phyloP scores from a whole-genome alignment of 2,888 invertebrate genomes.

The Apamea anceps region DNA sequence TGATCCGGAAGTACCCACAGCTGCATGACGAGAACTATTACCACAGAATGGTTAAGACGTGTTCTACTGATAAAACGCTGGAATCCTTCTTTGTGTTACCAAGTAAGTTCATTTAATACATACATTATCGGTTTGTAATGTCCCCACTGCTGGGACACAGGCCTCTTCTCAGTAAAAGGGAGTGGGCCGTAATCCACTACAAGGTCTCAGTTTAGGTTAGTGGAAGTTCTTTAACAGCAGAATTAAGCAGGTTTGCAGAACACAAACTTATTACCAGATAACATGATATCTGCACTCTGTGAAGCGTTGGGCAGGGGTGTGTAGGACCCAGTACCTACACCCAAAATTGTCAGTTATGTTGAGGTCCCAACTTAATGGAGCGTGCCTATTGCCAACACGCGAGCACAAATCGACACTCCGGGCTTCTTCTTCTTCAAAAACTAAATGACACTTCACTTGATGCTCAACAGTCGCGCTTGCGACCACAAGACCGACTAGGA shows the following conservation, averaged over 20 bases:
- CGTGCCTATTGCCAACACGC: background rate
- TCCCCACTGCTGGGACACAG: background rate
- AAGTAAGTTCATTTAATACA: conserved; percentile 77
- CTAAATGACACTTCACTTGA: background rate
- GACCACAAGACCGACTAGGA: no score
- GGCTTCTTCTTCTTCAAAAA: background rate
- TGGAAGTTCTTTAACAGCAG: background rate
- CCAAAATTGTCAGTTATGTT: no score
- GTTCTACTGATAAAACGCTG: conserved; percentile 74
- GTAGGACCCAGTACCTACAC: no score
- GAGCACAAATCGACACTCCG: background rate
- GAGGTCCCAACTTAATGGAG: background rate
- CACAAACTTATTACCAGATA: background rate
- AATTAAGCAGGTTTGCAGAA: background rate
- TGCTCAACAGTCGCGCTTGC: background rate
- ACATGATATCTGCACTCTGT: no score
- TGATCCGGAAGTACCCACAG: conserved; percentile 94
- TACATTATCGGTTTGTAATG: background rate
- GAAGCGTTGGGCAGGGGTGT: background rate
- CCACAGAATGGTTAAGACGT: conserved; percentile 88
- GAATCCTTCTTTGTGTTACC: conserved; percentile 90
- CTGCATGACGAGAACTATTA: conserved; percentile 95
- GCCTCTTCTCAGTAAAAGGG: no score
- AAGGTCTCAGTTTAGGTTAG: background rate
- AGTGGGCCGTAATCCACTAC: background rate